These are phyloP conservation scores for Natrix natrix DNA, from an alignment of 2,797 vertebrate species.

Conservation along the genomic window DNA sequence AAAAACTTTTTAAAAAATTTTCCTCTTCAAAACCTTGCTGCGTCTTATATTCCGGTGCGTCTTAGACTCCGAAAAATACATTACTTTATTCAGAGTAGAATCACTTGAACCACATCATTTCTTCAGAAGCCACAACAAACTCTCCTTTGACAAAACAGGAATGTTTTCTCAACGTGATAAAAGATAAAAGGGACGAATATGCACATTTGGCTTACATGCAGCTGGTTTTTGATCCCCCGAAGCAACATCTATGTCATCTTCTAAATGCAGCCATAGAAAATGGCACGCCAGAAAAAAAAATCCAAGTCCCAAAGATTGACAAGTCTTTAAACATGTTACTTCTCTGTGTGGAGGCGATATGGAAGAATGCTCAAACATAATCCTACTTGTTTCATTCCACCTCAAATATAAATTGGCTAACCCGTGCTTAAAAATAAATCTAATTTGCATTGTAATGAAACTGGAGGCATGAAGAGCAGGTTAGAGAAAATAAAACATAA, in stretches of 20 bases:
- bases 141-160: not conserved
- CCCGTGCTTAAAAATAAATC: not conserved
- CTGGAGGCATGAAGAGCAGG: not conserved
- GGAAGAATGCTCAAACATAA: not conserved
- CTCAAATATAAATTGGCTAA: not conserved
- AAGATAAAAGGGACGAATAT: not conserved
- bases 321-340: not conserved
- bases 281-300: not conserved
- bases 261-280: not conserved
- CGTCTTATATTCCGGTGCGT: too few species aligned
- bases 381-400: not conserved
- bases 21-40: too few species aligned
- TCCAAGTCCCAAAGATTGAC: not conserved
- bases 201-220: not conserved
- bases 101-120: not conserved
- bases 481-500: slow-evolving; percentile 28
- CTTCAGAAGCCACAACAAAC: not conserved
- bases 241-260: not conserved
- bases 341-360: not conserved
- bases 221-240: not conserved
- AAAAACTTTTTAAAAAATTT: too few species aligned
- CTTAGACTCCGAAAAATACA: too few species aligned
- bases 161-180: not conserved
- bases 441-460: not conserved
- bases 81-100: not conserved